Conservation (phyloP, 2,797 vertebrate species). For the Adelosebastes latens region DNA sequence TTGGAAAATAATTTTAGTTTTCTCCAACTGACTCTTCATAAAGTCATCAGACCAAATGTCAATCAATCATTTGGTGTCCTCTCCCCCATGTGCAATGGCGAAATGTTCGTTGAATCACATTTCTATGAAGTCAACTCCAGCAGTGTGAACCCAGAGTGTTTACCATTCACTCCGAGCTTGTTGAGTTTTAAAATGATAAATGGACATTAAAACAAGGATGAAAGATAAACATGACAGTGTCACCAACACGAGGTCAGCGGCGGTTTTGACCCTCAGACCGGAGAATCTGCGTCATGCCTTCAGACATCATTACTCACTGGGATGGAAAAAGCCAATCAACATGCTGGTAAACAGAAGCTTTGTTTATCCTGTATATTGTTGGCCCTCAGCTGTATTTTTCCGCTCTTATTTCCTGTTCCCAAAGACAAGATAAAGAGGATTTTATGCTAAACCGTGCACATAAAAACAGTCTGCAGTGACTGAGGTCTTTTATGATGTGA, state of each 20-base stretch:
- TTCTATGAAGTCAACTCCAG: neutral
- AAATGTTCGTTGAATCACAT: neutral
- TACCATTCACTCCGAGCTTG: neutral
- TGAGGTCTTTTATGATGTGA: constrained; percentile 11
- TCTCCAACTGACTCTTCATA: neutral
- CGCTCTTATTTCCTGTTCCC: constrained; percentile 62
- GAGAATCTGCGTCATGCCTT: constrained; percentile 50
- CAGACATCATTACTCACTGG: constrained; percentile 1
- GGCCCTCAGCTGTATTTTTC: constrained; percentile 41
- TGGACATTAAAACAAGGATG: neutral
- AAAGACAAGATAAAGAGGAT: constrained; percentile 39
- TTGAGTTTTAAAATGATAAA: constrained; percentile 16
- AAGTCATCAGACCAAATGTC: neutral
- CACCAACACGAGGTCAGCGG: neutral
- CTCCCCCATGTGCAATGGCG: neutral
- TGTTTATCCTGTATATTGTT: constrained; percentile 48
- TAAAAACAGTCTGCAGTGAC: constrained; percentile 8
- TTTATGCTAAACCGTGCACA: constrained; percentile 21
- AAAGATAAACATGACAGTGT: constrained; percentile 22
- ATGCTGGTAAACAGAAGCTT: constrained; percentile 6
- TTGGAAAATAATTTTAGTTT: neutral
- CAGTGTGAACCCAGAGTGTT: constrained; percentile 12
- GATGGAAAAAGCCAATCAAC: constrained; percentile 17
- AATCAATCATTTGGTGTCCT: neutral
- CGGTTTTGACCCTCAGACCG: constrained; percentile 1